Conservation (phyloP, 1,140 invertebrate species). For the Bombus superbus region DNA sequence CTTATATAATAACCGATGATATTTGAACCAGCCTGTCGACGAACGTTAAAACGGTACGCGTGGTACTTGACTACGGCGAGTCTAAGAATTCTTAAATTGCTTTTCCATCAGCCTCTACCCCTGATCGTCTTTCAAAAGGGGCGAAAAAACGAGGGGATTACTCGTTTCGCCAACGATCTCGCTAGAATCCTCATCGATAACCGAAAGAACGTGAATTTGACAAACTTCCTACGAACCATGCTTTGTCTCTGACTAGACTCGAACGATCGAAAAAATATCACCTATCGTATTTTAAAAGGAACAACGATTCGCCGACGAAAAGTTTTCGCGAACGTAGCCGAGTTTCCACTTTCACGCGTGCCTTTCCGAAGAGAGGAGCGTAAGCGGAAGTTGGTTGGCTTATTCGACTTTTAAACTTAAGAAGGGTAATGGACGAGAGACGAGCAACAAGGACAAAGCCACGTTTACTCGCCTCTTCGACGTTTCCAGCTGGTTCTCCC, state of each 20-base stretch:
- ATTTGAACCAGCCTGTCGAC: not conserved
- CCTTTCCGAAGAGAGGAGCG: not conserved
- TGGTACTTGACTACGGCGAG: no score
- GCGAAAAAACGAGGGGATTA: conserved; percentile 4
- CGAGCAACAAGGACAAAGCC: not conserved
- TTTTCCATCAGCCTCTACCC: not conserved
- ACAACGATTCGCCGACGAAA: not conserved
- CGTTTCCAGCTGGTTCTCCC: not conserved
- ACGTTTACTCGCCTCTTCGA: conserved; percentile 6
- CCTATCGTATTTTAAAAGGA: not conserved
- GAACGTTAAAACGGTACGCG: not conserved
- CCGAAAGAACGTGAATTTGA: conserved; percentile 43
- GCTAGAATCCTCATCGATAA: not conserved
- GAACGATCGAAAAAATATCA: not conserved
- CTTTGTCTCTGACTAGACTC: conserved; percentile 20
- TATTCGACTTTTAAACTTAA: conserved; percentile 38
- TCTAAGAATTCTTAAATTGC: not conserved
- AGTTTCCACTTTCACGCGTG: conserved; percentile 9
- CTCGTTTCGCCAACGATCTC: not conserved
- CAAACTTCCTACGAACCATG: conserved; percentile 17
- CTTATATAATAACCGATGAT: not conserved
- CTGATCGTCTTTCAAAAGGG: not conserved
- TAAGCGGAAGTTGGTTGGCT: conserved; percentile 14
- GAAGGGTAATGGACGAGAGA: not conserved
- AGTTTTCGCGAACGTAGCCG: not conserved